Evolutionary conservation across 92 coral and sea anemone species (phyloP), one percentile per base, ranked within the genome.

Genomic region (Porites rus): DNA sequence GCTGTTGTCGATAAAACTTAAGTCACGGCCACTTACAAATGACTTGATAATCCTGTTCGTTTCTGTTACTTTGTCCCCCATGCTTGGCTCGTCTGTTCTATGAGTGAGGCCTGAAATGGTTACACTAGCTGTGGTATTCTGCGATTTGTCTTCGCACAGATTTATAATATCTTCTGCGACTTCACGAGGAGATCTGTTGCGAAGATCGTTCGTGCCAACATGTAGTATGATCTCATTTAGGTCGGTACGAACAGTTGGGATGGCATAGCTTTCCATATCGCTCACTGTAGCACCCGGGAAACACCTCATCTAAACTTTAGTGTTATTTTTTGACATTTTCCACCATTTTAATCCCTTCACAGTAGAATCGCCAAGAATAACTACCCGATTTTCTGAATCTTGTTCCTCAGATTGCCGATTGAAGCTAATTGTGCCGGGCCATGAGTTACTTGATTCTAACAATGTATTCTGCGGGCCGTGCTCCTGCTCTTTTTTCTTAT

Each of bases 121-220:
- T 31, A 87, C 79, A 13, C 64, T 73, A 11, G 90, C 86, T 24
- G 72, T 69, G 43, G 90, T 77, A 18, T 79, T 78, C 56, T 79
- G 85, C 63, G 79, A 78, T 18, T 79, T 86, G 60, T 78, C 70
- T 8, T 79, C 73, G 14, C 85, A 72, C 50, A 87, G 86, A 71
- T 70, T 63, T 16, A 79, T 67, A 51, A 88, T 72, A 52, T 66
- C 70, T 22, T 81, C 91, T 46, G 82, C 87, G 67, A 80, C 72
- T 28, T 72, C 71, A 65, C 81, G 64, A 17, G 81, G 51, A 43
- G 87, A 43, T 31, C 82, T 74, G 65, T 59, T n/a, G 51, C 70
- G 67, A 11, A 88, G 87, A 82, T 88, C 76, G 76, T 88, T 81
- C 25, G 82, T 81, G 76, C 87, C 91, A 63, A 81, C 77, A 74